Evolutionary conservation across 2,888 invertebrate genomes (phyloP), one percentile per base, ranked within the genome.

Genomic region (Lithophane leautieri): DNA sequence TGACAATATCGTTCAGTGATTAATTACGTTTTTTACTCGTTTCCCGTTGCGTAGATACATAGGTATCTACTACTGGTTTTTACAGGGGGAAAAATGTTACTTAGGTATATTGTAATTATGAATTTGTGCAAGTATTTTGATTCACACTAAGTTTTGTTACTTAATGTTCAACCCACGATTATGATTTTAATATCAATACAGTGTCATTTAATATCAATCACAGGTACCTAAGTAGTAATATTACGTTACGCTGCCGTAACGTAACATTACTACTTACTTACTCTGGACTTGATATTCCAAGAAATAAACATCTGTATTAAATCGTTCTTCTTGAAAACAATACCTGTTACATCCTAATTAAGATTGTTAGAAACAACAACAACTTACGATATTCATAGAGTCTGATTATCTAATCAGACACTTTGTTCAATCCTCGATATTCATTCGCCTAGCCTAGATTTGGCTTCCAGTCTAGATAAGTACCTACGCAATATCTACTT

Each of bases 241-340:
- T 44, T 44, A 44, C 34, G 34, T 34, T 34, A 34, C 34, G 6
- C n/a, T n/a, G n/a, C n/a, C n/a, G n/a, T n/a, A n/a, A n/a, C n/a
- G n/a, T n/a, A n/a, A n/a, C n/a, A n/a, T n/a, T n/a, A n/a, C n/a
- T n/a, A n/a, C n/a, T n/a, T n/a, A 34, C 2, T 34, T 34, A 34
- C 44, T 12, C 22, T 71, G 25, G 12, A 47, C 14, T 40, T n/a
- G 50, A 54, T 42, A 71, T 34, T 40, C 28, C 16, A 22, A 42
- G n/a, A 61, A 80, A 65, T 44, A 61, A 50, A 56, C n/a, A 9
- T 14, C 19, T 72, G 47, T n/a, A 61, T 72, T 34, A 54, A 7
- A 78, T 65, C 14, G 28, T 44, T 50, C 12, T 40, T 78, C 40
- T 52, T 66, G n/a, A 66, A 72, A 80, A 66, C 81, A 61, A 80